Evolutionary conservation across 2,888 invertebrate species (phyloP).

Genomic region (Synanthedon myopaeformis): DNA sequence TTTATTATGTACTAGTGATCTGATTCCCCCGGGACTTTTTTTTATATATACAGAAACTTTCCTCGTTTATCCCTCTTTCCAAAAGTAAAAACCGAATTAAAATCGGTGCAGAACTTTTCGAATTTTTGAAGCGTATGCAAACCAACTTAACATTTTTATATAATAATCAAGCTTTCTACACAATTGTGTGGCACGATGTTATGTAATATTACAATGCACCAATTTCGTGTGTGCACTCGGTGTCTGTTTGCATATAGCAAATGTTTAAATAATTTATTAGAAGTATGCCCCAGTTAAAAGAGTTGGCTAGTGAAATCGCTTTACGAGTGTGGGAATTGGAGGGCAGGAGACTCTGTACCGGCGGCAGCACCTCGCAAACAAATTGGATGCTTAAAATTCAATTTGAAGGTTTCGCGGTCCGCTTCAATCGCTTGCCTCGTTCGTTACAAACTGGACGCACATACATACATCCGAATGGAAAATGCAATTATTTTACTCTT

Average conservation of each 20-base stretch:
- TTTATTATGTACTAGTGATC: no score
- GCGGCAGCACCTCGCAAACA: slow-evolving; percentile 50
- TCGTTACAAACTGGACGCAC: slow-evolving; percentile 54
- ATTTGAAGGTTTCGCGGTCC: slow-evolving; percentile 69
- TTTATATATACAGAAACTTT: no score
- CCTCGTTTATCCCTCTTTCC: no score
- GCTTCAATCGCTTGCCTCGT: slow-evolving; percentile 59
- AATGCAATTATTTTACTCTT: slow-evolving; percentile 52
- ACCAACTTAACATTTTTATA: no score
- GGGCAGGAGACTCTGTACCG: slow-evolving; percentile 17
- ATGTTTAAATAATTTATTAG: slow-evolving; percentile 40
- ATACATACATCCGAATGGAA: slow-evolving; percentile 46
- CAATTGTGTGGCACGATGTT: no score
- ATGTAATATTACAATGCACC: no score
- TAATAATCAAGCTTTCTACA: no score
- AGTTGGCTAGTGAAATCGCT: slow-evolving; percentile 46
- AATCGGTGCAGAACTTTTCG: no score
- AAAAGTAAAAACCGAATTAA: no score
- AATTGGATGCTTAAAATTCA: slow-evolving; percentile 71
- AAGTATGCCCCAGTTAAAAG: slow-evolving; percentile 34
- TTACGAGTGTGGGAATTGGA: slow-evolving; percentile 46
- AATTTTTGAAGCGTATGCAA: no score
- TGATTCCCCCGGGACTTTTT: no score
- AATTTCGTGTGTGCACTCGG: no score
- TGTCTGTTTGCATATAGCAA: slow-evolving; percentile 1